Base-by-base conservation (phyloP, 2,888 invertebrate species). In the Tenthredo mesomela region DNA sequence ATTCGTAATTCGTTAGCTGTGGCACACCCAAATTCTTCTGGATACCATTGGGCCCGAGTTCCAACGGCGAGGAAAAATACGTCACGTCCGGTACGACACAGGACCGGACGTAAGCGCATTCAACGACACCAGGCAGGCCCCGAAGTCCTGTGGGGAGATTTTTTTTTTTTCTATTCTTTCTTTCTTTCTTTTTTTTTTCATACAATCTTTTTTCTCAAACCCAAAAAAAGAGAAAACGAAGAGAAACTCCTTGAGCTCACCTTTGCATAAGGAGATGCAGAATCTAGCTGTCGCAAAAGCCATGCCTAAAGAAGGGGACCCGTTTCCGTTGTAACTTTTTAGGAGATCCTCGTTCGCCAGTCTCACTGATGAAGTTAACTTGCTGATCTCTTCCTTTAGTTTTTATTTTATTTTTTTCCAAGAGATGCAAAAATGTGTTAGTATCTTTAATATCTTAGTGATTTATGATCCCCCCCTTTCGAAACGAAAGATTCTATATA, bases 251-350 rank as follows among this genome's bases (percentile, higher is more conserved):
- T 25, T 47, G 47, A 25, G 25, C 85, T 84, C 73, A 92, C 92
- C 96, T 89, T 94, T 94, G 71, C 96, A 93, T 84, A 95, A 89
- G 25, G 95, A 95, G 87, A 94, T 92, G 85, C 94, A 94, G 90
- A 96, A 96, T 88, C 95, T 93, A n/a, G 95, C 95, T 40, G 95
- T 95, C 71, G 96, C 95, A 88, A 93, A 95, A 3, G 95, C 96
- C 95, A 95, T 95, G 7, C 95, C 95, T 84, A 96, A 91, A 21
- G 95, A 95, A 15, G 95, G 95, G 25, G 95, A 94, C 50, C 95
- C 95, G 67, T 94, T 94, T 85, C 91, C 82, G 29, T 82, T 67
- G 21, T 95, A 95, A 15, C 95, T 95, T 87, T 95, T 94, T 9
- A 95, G 95, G 58, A 95, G 95, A 89, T 95, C 95, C 33, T 95